These are phyloP conservation scores for Gnathonemus echidnorhynchus DNA, from an alignment of 2,113 vertebrate species.

Conservation along the genomic window DNA sequence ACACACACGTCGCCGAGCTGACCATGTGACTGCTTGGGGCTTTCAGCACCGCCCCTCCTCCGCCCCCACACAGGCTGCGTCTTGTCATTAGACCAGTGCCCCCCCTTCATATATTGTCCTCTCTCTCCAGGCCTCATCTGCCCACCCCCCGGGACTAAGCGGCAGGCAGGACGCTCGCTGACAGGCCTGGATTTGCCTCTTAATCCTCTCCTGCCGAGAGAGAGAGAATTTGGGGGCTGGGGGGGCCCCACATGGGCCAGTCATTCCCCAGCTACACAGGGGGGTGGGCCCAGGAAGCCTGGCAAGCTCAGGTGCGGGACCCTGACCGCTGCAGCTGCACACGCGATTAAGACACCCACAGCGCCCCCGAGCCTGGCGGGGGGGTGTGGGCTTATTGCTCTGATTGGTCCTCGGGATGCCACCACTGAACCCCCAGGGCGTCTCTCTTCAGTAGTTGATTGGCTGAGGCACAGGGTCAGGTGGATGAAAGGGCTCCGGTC, in stretches of 20 bases:
- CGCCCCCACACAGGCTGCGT: not conserved
- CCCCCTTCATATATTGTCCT: not conserved
- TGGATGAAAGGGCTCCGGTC: not conserved
- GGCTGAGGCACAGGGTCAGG: not conserved
- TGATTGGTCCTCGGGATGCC: not conserved
- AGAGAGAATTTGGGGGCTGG: not conserved
- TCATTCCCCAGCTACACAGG: not conserved
- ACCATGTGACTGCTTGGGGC: not conserved
- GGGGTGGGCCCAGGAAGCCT: not conserved
- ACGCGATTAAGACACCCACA: not conserved
- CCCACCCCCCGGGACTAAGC: not conserved
- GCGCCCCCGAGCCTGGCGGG: not conserved
- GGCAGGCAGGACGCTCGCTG: not conserved
- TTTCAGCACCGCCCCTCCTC: not conserved
- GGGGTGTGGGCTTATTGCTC: not conserved
- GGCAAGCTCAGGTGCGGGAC: not conserved
- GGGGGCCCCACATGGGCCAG: not conserved
- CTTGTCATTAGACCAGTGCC: not conserved
- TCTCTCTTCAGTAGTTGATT: not conserved
- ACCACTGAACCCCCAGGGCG: not conserved
- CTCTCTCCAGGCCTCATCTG: not conserved
- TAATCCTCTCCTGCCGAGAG: not conserved
- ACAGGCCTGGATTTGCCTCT: constrained; percentile 10
- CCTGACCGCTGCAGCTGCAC: constrained; percentile 5
- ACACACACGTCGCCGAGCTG: not conserved